Evolutionary conservation across 2,797 vertebrate species (phyloP).

Genomic region (Loriculus beryllinus): DNA sequence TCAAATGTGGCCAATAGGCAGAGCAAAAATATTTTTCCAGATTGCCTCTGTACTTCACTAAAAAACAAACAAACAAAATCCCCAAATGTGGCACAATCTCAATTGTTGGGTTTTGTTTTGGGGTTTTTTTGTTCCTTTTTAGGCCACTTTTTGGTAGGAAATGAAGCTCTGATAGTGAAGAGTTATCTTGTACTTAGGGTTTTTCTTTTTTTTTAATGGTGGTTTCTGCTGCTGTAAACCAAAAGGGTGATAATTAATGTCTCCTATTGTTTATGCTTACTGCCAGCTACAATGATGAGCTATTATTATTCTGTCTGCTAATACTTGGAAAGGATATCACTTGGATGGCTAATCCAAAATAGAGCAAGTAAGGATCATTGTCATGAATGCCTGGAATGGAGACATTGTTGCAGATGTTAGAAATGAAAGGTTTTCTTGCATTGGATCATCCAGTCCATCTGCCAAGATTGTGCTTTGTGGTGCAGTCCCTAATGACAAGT

Average conservation of each 20-base stretch:
- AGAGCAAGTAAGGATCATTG: slow-evolving; percentile 15
- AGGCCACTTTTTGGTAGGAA: neutral
- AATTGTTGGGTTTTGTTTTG: neutral
- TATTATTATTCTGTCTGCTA: slow-evolving; percentile 51
- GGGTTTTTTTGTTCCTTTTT: neutral
- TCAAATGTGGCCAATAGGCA: neutral
- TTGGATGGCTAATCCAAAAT: slow-evolving; percentile 15
- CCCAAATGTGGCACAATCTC: neutral
- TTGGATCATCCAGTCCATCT: neutral
- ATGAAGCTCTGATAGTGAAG: neutral
- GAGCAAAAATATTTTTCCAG: neutral
- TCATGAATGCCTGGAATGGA: slow-evolving; percentile 16
- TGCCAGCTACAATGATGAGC: neutral
- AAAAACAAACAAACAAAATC: neutral
- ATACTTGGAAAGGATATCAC: slow-evolving; percentile 21
- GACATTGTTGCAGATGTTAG: neutral
- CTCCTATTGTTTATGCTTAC: slow-evolving; percentile 26
- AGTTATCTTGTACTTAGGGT: neutral
- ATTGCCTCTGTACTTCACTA: neutral
- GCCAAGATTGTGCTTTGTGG: neutral
- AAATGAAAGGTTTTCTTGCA: slow-evolving; percentile 12
- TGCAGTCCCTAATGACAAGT: rapidly evolving
- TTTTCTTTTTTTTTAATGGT: neutral
- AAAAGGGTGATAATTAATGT: slow-evolving; percentile 29
- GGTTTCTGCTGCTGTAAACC: slow-evolving; percentile 9